A percentile compares a stretch with the other conserved stretches of the same genome.
phyloP scores from a whole-genome alignment of 2,113 vertebrate genomes.

The Ctenomys sociabilis region DNA sequence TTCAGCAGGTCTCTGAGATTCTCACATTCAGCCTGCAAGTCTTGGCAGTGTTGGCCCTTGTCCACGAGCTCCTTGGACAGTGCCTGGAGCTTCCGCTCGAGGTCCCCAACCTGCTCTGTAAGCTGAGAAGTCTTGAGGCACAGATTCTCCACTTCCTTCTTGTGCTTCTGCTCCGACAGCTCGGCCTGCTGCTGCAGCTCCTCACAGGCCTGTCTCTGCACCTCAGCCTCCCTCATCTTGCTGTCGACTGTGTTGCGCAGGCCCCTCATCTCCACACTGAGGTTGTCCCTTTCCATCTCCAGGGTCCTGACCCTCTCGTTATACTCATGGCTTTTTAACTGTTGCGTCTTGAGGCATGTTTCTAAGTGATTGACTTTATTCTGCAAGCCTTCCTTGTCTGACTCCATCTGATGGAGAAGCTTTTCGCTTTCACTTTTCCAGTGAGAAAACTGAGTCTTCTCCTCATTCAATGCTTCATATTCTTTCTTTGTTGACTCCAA shows the following conservation, averaged over 20 bases:
- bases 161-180: conserved; percentile 87
- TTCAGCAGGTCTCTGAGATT: conserved; percentile 81
- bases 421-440: conserved; percentile 91
- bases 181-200: conserved; percentile 86
- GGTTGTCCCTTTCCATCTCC: conserved; percentile 86
- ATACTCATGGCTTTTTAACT: conserved; percentile 79
- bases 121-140: conserved; percentile 87
- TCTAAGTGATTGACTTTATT: conserved; percentile 88
- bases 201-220: conserved; percentile 84
- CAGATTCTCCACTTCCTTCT: conserved; percentile 90
- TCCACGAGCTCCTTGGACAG: conserved; percentile 83
- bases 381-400: conserved; percentile 87
- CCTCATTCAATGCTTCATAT: conserved; percentile 85
- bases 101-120: conserved; percentile 83
- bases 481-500: conserved; percentile 86
- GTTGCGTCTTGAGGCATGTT: conserved; percentile 82
- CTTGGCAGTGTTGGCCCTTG: conserved; percentile 84
- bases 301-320: conserved; percentile 82
- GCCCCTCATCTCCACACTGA: conserved; percentile 85
- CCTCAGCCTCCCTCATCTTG: conserved; percentile 87
- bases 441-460: conserved; percentile 85
- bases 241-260: conserved; percentile 87
- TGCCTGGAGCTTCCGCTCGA: conserved; percentile 86
- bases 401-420: conserved; percentile 84
- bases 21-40: conserved; percentile 86